Evolutionary conservation across 2,797 vertebrate genomes (phyloP), one percentile per base, ranked within the genome.

Genomic region (Lepilemur septentrionalis): DNA sequence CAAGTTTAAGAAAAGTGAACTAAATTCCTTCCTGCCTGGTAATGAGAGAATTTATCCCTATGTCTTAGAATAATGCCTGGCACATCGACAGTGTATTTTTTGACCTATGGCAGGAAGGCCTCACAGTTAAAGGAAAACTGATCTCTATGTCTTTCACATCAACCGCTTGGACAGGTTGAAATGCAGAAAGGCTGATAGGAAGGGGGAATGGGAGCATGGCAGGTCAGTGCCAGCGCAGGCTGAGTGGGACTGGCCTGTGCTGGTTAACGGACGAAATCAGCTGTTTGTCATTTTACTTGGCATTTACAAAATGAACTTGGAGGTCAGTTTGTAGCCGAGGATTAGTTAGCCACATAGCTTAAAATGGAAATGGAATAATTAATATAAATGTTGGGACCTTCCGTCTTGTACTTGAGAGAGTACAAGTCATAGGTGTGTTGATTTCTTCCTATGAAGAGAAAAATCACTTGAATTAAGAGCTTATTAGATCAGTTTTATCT

Each of bases 141-240:
- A 7, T 32, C 41, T 32, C 61, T 41, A 9, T 78, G 75, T 70
- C 82, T 52, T 65, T 89, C 52, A 25, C 10, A 8, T 48, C 0
- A 2, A 25, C 48, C 23, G 0, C 52, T 43, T 14, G 75, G 78
- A 25, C 41, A 20, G 65, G 57, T 32, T 0, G 11, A 30, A 59
- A 38, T n/a, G 87, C 61, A 35, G 96, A 65, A 14, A 2, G 38
- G 57, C 78, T 30, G 72, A 7, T 22, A 25, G 46, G 79, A 80
- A 76, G 69, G 65, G 89, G 93, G 95, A 79, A 80, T 69, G 76
- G 95, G 14, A 15, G 72, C 75, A 10, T 4, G 78, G 32, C 9
- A 14, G 17, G 59, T 10, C 88, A 35, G n/a, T 20, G 76, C 11
- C 6, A n/a, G 22, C 0, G 0, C 23, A 32, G 86, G 28, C 63